Conservation (phyloP, 2,797 vertebrate species). For the Xenentodon cancila region DNA sequence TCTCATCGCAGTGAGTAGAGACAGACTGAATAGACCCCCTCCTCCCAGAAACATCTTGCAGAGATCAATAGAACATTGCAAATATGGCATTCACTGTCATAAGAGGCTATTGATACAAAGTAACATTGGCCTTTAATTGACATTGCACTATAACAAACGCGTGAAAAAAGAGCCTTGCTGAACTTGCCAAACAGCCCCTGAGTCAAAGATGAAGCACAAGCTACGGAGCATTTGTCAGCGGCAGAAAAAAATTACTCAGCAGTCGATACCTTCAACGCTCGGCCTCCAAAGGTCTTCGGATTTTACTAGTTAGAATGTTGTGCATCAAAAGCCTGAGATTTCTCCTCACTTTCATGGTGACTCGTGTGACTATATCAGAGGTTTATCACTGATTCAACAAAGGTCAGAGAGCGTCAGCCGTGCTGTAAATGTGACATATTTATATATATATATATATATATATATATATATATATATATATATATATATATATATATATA, state of each 20-base stretch:
- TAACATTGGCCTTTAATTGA: conserved; percentile 49
- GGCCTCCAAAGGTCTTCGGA: conserved; percentile 33
- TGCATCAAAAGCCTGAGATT: conserved; percentile 5
- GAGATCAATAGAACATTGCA: conserved; percentile 54
- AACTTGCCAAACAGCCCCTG: conserved; percentile 40
- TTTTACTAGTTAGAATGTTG: conserved; percentile 11
- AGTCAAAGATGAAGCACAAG: conserved; percentile 47
- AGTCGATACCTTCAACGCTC: conserved; percentile 6
- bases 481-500: no score
- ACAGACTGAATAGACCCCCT: conserved; percentile 30
- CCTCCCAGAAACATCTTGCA: neutral
- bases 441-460: no score
- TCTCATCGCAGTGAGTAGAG: conserved; percentile 11
- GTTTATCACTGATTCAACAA: conserved; percentile 40
- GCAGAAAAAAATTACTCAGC: conserved; percentile 22
- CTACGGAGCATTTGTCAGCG: conserved; percentile 26
- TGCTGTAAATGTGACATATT: conserved; percentile 39
- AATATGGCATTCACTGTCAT: conserved; percentile 35
- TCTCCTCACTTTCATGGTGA: conserved; percentile 1
- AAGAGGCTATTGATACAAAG: conserved; percentile 44
- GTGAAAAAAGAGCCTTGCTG: conserved; percentile 3
- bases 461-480: no score
- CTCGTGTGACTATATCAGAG: conserved; percentile 21
- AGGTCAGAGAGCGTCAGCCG: conserved; percentile 32
- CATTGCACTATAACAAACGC: conserved; percentile 9